Conservation (phyloP, 2,113 vertebrate species). For the Sclerurus mexicanus region DNA sequence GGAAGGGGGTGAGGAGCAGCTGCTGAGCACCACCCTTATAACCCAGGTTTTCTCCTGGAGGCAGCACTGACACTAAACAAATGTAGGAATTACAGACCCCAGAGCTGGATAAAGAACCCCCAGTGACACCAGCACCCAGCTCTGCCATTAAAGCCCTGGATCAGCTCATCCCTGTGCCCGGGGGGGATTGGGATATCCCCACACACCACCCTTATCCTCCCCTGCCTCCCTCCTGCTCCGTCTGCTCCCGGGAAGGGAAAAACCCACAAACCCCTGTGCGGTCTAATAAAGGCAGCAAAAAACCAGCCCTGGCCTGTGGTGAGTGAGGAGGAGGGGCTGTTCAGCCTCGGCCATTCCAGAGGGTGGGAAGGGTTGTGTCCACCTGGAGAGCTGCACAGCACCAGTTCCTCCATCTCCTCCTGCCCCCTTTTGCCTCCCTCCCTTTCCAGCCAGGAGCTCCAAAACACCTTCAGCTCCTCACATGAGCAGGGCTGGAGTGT, state of each 20-base stretch:
- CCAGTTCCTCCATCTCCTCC: neutral
- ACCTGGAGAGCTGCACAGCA: fast-evolving
- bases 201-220: neutral
- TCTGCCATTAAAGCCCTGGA: neutral
- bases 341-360: fast-evolving
- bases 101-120: neutral
- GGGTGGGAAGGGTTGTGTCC: neutral
- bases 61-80: fast-evolving
- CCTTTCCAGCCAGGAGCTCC: fast-evolving
- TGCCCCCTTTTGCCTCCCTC: neutral
- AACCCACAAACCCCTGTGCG: neutral
- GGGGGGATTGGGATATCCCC: neutral
- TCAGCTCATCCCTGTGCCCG: neutral
- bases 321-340: neutral
- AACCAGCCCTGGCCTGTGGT: neutral
- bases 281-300: conserved; percentile 9
- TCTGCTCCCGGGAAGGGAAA: fast-evolving
- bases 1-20: neutral
- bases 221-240: neutral
- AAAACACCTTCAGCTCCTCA: neutral
- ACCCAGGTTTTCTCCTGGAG: neutral
- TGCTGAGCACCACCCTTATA: fast-evolving
- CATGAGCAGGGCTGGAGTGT: neutral
- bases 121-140: neutral
- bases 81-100: neutral